Percentiles rank a stretch among this genome's conserved stretches.
phyloP scores from a whole-genome alignment of 2,888 invertebrate genomes.

The Pogonocherus hispidulus region DNA sequence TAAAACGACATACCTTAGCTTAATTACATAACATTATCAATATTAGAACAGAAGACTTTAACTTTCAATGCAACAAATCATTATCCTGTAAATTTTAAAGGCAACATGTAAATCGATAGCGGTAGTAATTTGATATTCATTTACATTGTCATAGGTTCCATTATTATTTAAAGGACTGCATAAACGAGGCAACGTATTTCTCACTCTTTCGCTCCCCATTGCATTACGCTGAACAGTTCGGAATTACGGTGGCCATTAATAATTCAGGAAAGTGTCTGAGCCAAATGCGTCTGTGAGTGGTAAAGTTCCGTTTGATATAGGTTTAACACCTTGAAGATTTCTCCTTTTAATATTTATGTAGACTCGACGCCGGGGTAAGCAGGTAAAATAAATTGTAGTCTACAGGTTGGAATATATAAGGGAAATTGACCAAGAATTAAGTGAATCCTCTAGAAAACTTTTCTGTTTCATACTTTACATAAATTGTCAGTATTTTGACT shows the following conservation, averaged over 20 bases:
- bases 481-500: too few relatives aligned
- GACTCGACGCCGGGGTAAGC: constrained; percentile 24
- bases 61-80: constrained; percentile 3
- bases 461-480: too few relatives aligned
- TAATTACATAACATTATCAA: constrained; percentile 6
- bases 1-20: too few relatives aligned
- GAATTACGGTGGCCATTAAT: constrained; percentile 44
- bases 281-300: constrained; percentile 34
- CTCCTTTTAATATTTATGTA: constrained; percentile 47
- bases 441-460: too few relatives aligned
- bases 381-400: constrained; percentile 41
- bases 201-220: not conserved
- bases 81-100: constrained; percentile 3
- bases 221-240: constrained; percentile 34
- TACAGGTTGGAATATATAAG: not conserved
- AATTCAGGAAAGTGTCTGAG: constrained; percentile 45
- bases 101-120: not conserved
- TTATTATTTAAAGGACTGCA: constrained; percentile 2
- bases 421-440: too few relatives aligned
- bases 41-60: not conserved
- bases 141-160: constrained; percentile 6
- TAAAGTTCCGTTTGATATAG: constrained; percentile 45
- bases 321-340: constrained; percentile 50
- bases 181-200: not conserved
- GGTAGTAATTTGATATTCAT: constrained; percentile 2